Evolutionary conservation across 2,797 vertebrate species (phyloP).

Genomic region (Eospalax fontanierii): DNA sequence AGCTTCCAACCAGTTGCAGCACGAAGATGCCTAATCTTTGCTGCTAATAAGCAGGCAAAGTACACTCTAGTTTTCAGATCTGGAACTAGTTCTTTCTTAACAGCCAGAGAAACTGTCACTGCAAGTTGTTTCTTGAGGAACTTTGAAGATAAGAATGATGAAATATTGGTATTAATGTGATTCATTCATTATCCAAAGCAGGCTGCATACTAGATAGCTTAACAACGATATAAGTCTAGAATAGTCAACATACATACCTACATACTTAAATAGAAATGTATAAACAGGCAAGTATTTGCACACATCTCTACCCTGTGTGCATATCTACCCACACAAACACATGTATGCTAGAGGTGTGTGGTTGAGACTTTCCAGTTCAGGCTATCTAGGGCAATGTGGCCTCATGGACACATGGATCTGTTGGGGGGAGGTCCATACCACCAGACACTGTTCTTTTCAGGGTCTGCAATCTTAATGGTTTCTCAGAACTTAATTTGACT

Average conservation of each 20-base stretch:
- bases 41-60: background rate
- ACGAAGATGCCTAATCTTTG: background rate
- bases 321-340: background rate
- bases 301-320: background rate
- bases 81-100: conserved; percentile 21
- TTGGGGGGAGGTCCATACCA: too few species aligned
- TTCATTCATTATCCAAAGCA: conserved; percentile 46
- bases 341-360: too few species aligned
- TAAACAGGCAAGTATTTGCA: too few species aligned
- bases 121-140: conserved; percentile 17
- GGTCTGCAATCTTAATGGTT: too few species aligned
- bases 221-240: background rate
- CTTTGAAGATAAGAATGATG: conserved; percentile 18
- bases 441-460: too few species aligned
- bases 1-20: conserved; percentile 39
- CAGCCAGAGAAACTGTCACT: background rate
- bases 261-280: background rate
- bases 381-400: background rate
- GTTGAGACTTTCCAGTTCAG: background rate
- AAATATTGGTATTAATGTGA: background rate
- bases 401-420: background rate
- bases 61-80: background rate
- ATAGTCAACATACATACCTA: background rate
- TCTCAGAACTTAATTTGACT: too few species aligned
- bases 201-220: background rate